Evolutionary conservation across 2,888 invertebrate species (phyloP).

Genomic region (Fabriciana adippe): DNA sequence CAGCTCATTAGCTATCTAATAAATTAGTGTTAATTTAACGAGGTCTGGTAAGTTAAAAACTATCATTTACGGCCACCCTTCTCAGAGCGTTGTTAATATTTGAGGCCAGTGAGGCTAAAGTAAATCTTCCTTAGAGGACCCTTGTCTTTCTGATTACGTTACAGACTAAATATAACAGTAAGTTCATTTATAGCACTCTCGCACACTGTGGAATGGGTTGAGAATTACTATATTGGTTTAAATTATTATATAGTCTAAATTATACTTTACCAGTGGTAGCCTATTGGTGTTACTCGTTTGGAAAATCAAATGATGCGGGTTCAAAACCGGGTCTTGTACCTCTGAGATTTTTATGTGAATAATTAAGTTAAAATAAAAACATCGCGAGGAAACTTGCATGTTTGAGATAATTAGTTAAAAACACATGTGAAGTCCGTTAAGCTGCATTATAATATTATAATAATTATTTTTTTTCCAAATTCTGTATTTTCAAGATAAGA

Average conservation of each 20-base stretch:
- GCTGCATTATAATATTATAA: no score
- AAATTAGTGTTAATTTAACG: slow-evolving; percentile 6
- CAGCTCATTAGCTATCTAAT: slow-evolving; percentile 4
- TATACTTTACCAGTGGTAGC: background rate
- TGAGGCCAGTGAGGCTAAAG: slow-evolving; percentile 49
- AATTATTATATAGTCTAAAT: background rate
- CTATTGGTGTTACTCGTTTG: no score
- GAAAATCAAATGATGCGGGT: no score
- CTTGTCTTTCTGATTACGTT: slow-evolving; percentile 45
- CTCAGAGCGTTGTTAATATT: slow-evolving; percentile 58
- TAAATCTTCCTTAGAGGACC: slow-evolving; percentile 52
- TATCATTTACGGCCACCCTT: slow-evolving; percentile 46
- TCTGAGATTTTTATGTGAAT: no score
- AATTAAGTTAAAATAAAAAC: no score
- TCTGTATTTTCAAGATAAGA: no score
- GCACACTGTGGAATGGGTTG: background rate
- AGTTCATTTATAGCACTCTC: slow-evolving; percentile 4
- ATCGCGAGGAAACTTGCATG: no score
- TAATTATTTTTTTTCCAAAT: no score
- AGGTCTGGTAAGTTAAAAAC: slow-evolving; percentile 35
- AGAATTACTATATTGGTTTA: background rate
- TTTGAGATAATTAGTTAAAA: no score
- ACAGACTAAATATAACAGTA: slow-evolving; percentile 40
- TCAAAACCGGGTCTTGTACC: no score
- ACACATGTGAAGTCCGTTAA: no score